phyloP scores from a whole-genome alignment of 2,888 invertebrate genomes.

The Dicranocentrus wangi region DNA sequence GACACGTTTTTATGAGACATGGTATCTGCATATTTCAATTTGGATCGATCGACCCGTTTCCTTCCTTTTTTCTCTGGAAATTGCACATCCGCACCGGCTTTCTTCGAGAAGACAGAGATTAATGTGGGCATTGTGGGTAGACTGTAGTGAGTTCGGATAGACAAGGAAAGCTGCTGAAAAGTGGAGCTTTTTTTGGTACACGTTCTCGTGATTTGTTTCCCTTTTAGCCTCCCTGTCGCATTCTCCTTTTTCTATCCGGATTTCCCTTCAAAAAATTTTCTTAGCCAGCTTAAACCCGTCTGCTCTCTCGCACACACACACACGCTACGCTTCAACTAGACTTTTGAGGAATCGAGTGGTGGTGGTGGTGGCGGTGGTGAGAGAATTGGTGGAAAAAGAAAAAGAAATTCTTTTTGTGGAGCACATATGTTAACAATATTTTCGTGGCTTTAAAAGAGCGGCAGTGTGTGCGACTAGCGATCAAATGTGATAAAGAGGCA shows the following conservation, averaged over 20 bases:
- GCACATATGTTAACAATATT: no score
- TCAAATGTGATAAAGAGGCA: no score
- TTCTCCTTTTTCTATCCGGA: background rate
- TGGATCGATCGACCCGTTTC: slow-evolving; percentile 63
- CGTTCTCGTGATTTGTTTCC: slow-evolving; percentile 40
- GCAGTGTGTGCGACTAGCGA: no score
- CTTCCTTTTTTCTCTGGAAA: slow-evolving; percentile 41
- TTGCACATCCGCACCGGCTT: slow-evolving; percentile 55
- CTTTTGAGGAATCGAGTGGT: no score
- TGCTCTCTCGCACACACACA: no score
- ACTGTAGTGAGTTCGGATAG: background rate
- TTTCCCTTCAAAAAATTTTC: slow-evolving; percentile 4
- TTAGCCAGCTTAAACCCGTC: background rate
- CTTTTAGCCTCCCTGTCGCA: background rate
- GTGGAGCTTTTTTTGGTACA: background rate
- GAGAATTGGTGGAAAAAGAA: no score
- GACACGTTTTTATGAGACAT: slow-evolving; percentile 32
- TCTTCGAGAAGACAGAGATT: slow-evolving; percentile 36
- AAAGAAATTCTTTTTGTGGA: no score
- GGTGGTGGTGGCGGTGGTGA: no score
- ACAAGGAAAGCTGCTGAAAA: background rate
- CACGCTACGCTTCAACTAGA: background rate
- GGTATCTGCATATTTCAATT: slow-evolving; percentile 65
- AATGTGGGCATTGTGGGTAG: background rate
- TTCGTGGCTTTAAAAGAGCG: no score